Evolutionary conservation across 2,113 vertebrate genomes (phyloP), one percentile per base, ranked within the genome.

Genomic region (Nycticorax nycticorax): DNA sequence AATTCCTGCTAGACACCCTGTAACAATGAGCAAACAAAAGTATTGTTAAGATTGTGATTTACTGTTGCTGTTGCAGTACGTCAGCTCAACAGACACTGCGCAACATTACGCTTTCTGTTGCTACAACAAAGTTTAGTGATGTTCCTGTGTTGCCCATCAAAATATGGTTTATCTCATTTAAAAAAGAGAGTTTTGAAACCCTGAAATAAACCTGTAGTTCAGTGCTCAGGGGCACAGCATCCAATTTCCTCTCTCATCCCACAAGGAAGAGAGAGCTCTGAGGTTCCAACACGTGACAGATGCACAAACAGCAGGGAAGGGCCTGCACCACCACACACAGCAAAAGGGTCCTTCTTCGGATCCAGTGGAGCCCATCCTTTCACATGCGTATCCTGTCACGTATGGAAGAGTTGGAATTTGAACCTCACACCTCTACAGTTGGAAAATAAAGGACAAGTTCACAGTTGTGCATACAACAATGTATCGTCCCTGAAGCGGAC

Each of bases 1-100:
- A 62, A 98, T 89, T 74, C 99, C 99, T 71, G 99, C 99, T 96
- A 99, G 98, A 96, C 99, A 99, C 20, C 99, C 99, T 99, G 96
- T 35, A 97, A 95, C n/a, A 85, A 96, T 69, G 13, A 93, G 94
- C 92, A 85, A 97, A 92, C 27, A 88, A 67, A 95, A 87, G 50
- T 47, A 90, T 23, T 60, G 24, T 93, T 96, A 86, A 88, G 67
- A 27, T 20, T 69, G 66, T 43, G 43, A 90, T 68, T 69, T 74
- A 47, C 20, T 10, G 62, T 35, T 79, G 48, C 43, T 69, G 19
- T 56, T 77, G 59, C 27, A 18, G 43, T 13, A 37, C 14, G 21
- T 71, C 56, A 84, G 56, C 39, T 72, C n/a, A 92, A 37, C 28
- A 35, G 67, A 85, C 11, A 59, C 47, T 28, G 22, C 64, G 72